Conservation (phyloP, 2,888 invertebrate species). For the Hirudinaria manillensis region DNA sequence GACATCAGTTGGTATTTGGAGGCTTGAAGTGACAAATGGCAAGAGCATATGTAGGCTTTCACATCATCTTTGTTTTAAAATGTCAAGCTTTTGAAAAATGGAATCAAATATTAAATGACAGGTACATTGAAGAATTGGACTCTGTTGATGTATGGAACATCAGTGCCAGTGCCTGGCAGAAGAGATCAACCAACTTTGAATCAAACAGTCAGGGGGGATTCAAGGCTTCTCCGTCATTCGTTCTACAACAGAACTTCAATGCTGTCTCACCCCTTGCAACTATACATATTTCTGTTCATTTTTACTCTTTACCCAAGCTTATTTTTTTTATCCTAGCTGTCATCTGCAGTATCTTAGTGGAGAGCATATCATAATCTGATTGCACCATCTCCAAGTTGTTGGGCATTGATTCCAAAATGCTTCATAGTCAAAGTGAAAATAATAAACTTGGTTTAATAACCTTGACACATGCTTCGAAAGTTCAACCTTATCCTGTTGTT, state of each 20-base stretch:
- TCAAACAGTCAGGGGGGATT: constrained; percentile 11
- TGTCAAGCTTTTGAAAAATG: no score
- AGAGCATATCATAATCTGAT: no score
- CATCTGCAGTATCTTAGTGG: no score
- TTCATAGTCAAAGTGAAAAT: no score
- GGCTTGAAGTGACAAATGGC: constrained; percentile 73
- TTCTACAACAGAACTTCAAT: not conserved
- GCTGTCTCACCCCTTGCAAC: not conserved
- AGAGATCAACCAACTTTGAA: constrained; percentile 26
- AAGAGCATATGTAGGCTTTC: constrained; percentile 34
- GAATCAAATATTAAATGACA: not conserved
- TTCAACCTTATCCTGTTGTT: no score
- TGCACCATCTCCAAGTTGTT: no score
- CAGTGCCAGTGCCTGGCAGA: constrained; percentile 40
- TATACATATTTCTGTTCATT: not conserved
- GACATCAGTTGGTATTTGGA: constrained; percentile 85
- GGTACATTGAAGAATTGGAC: constrained; percentile 77
- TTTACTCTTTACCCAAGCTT: not conserved
- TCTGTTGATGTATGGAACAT: constrained; percentile 83
- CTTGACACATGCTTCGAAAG: no score
- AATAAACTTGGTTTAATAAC: no score
- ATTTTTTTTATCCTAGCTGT: not conserved
- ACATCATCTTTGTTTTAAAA: not conserved
- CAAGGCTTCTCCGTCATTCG: not conserved
- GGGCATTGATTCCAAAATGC: no score